These are phyloP conservation scores for Serrognathus titanus DNA, from an alignment of 2,888 invertebrate species.

Conservation along the genomic window DNA sequence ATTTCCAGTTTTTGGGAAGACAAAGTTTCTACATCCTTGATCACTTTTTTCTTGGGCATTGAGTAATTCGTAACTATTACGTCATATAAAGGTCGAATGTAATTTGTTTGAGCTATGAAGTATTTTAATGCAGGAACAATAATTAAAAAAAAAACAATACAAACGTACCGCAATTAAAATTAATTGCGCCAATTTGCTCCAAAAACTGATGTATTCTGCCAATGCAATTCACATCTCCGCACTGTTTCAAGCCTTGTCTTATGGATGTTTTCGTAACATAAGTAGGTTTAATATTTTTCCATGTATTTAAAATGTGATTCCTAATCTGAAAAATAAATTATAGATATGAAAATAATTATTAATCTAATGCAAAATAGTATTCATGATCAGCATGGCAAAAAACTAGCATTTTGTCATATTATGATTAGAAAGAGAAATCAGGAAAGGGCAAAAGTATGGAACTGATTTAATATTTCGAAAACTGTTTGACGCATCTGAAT, in stretches of 20 bases:
- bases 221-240: constrained; percentile 62
- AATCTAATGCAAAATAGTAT: background rate
- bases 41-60: constrained; percentile 29
- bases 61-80: constrained; percentile 26
- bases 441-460: no score
- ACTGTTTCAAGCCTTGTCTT: constrained; percentile 56
- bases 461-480: no score
- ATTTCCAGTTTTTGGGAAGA: constrained; percentile 16
- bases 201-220: constrained; percentile 58
- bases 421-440: no score
- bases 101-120: constrained; percentile 42
- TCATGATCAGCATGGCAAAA: background rate
- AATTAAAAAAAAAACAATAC: background rate
- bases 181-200: constrained; percentile 62
- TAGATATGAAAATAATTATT: background rate
- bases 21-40: constrained; percentile 8
- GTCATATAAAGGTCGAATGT: constrained; percentile 41
- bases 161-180: constrained; percentile 58
- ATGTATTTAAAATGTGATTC: constrained; percentile 56
- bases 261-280: constrained; percentile 60
- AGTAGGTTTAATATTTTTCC: constrained; percentile 53
- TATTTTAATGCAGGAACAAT: background rate
- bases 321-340: constrained; percentile 47
- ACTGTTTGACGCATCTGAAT: no score
- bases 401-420: no score